Evolutionary conservation across 2,113 vertebrate species (phyloP), one percentile per base, ranked within the genome.

Genomic region (Channa argus): DNA sequence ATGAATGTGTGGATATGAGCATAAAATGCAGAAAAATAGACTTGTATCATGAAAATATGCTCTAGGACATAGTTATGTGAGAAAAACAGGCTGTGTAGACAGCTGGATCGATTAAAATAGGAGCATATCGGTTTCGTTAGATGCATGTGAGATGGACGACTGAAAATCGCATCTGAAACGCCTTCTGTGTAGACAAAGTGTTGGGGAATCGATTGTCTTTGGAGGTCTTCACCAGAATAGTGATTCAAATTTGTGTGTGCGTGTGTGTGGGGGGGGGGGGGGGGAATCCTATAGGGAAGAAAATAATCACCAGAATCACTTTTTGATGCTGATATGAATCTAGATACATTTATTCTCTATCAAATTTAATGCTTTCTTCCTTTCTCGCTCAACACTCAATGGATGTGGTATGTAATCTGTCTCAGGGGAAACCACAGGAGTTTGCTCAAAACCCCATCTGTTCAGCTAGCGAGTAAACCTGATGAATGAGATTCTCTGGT

Each of bases 371-470:
- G 52, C 7, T 46, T 12, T 47, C 24, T 34, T 41, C 15, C 8
- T 24, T 65, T 15, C 49, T 53, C 64, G 64, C 33, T 61, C 13
- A 82, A 54, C 77, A 41, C 79, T 91, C 77, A 51, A 58, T 83
- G 71, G 61, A 86, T 79, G 79, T 71, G 74, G 83, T 80, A 82
- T 88, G 80, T 88, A 83, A 87, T 86, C 46, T 78, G 74, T 87
- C 87, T 87, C 70, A 2, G 80, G 88, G 83, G 86, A 74, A 84
- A 62, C 80, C 7, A 49, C 76, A 79, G 63, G 89, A 89, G 88
- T 85, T 89, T 87, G 70, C 77, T 83, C 82, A 82, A 82, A 87
- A 87, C 83, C 82, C 89, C 88, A 90, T 92, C 88, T 93, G 90
- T 91, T 90, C 90, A 85, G 86, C 83, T 86, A 37, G 73, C 50